phyloP scores from a whole-genome alignment of 2,113 vertebrate species.

The Strigops habroptila region DNA sequence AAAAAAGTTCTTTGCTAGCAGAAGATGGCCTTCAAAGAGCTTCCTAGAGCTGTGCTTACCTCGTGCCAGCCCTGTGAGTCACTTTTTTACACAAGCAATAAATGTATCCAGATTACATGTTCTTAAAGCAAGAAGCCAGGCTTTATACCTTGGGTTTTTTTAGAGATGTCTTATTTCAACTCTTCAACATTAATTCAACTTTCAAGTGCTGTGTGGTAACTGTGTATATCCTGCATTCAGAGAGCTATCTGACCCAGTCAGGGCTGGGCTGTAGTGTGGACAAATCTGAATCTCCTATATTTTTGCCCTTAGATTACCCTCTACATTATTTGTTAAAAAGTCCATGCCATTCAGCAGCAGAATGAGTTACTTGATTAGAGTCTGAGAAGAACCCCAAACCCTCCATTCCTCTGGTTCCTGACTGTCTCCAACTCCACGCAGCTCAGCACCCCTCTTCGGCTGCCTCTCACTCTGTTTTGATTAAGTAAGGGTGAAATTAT shows the following conservation, averaged over 20 bases:
- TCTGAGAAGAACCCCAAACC: background rate
- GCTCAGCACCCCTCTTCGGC: background rate
- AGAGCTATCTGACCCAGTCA: background rate
- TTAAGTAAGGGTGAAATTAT: background rate
- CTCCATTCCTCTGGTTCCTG: background rate
- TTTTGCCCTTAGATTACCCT: conserved; percentile 20
- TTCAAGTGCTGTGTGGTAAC: background rate
- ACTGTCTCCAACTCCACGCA: background rate
- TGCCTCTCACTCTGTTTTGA: background rate
- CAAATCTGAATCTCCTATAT: background rate
- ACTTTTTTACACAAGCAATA: background rate
- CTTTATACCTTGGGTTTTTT: background rate
- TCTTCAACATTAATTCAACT: background rate
- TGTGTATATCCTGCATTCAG: background rate
- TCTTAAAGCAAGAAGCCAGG: background rate
- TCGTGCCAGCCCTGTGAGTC: background rate
- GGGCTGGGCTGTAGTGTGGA: background rate
- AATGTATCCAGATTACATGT: background rate
- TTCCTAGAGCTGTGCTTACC: background rate
- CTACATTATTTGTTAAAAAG: background rate
- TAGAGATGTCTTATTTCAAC: background rate
- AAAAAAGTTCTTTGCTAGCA: background rate
- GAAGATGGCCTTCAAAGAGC: background rate
- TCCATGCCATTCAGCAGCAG: background rate
- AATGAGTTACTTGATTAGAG: background rate